Conservation (phyloP, 2,113 vertebrate species). For the Gadus macrocephalus region DNA sequence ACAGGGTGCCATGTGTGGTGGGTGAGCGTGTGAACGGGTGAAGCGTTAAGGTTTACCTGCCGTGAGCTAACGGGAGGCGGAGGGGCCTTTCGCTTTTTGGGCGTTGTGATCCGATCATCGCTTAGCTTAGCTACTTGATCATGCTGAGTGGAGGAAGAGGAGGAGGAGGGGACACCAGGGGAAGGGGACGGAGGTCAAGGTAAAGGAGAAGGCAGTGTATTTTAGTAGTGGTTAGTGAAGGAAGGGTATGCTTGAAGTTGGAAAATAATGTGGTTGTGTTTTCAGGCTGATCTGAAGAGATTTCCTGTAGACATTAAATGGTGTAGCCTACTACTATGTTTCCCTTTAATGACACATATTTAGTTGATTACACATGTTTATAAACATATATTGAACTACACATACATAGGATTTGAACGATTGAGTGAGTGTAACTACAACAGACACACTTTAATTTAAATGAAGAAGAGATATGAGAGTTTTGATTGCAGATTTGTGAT, state of each 20-base stretch:
- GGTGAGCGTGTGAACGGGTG: slow-evolving; percentile 2
- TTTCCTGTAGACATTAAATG: too few relatives aligned
- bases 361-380: too few relatives aligned
- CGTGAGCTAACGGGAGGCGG: slow-evolving; percentile 93
- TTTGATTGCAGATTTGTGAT: too few relatives aligned
- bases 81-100: slow-evolving; percentile 99
- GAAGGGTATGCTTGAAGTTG: slow-evolving; percentile 31
- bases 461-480: too few relatives aligned
- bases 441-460: too few relatives aligned
- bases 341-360: too few relatives aligned
- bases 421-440: too few relatives aligned
- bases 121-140: slow-evolving; percentile 94
- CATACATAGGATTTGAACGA: too few relatives aligned
- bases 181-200: slow-evolving; percentile 20
- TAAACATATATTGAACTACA: too few relatives aligned
- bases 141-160: slow-evolving; percentile 86
- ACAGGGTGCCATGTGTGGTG: not conserved
- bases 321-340: too few relatives aligned
- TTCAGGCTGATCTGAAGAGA: too few relatives aligned
- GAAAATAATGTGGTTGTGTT: slow-evolving; percentile 20
- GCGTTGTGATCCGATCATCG: slow-evolving; percentile 96
- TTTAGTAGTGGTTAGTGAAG: slow-evolving; percentile 62
- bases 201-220: slow-evolving; percentile 28
- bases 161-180: slow-evolving; percentile 48
- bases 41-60: slow-evolving; percentile 81